These are phyloP conservation scores for Drosophila pegasa DNA, from an alignment of 2,888 invertebrate genomes.

Conservation along the genomic window DNA sequence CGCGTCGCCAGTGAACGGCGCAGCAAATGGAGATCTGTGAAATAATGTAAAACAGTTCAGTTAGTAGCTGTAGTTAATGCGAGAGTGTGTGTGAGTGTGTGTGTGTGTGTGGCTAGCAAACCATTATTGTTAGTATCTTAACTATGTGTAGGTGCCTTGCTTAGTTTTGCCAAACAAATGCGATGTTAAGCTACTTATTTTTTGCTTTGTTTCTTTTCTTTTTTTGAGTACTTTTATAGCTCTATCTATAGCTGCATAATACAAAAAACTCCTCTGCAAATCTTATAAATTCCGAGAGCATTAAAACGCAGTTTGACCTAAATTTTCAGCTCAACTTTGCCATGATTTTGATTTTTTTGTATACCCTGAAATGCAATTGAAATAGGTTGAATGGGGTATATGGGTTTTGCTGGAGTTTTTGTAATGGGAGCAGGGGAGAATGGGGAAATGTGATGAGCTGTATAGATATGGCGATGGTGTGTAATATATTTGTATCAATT, in stretches of 20 bases:
- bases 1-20: conserved; percentile 23
- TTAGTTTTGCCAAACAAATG: conserved; percentile 23
- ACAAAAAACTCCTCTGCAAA: conserved; percentile 4
- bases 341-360: conserved; percentile 54
- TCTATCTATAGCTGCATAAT: conserved; percentile 11
- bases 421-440: not conserved
- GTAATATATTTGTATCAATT: no score
- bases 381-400: not conserved
- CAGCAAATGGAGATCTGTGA: conserved; percentile 42
- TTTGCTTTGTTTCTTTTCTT: conserved; percentile 39
- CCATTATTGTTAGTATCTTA: conserved; percentile 45
- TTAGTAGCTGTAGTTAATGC: conserved; percentile 45
- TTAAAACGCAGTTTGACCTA: conserved; percentile 68
- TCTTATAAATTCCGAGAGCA: conserved; percentile 24
- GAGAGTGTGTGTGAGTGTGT: not conserved
- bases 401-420: not conserved
- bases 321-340: conserved; percentile 43
- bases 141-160: conserved; percentile 39
- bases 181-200: conserved; percentile 44
- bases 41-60: conserved; percentile 63
- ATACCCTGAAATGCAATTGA: not conserved
- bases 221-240: conserved; percentile 49
- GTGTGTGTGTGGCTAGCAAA: conserved; percentile 6
- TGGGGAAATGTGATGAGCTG: no score
- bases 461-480: no score